phyloP scores from a whole-genome alignment of 92 coral and sea anemone species.

The Actinostola sp. region DNA sequence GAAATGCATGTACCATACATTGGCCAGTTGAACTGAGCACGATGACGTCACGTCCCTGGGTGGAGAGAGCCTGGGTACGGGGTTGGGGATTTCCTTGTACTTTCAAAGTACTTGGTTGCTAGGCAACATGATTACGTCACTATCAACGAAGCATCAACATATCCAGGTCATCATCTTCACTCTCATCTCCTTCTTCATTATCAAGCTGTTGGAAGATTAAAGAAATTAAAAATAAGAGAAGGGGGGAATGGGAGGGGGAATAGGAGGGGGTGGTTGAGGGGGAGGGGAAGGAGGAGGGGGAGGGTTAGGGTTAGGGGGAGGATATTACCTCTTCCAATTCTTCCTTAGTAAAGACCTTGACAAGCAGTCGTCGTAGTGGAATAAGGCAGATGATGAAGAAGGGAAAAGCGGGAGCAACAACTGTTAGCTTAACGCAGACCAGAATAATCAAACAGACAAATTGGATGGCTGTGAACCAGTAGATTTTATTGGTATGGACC shows the following conservation, averaged over 20 bases:
- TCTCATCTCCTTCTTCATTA: conserved; percentile 84
- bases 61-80: not conserved
- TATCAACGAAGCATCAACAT: conserved; percentile 31
- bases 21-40: too few species aligned
- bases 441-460: conserved; percentile 69
- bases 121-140: not conserved
- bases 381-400: conserved; percentile 94
- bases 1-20: too few species aligned
- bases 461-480: conserved; percentile 79
- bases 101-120: conserved; percentile 1
- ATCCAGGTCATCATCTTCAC: conserved; percentile 88
- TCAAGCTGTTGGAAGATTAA: conserved; percentile 69
- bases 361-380: conserved; percentile 76
- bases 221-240: not conserved
- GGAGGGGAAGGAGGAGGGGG: too few species aligned
- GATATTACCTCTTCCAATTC: conserved; percentile 91
- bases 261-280: not conserved
- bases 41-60: too few species aligned
- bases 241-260: too few species aligned
- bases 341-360: conserved; percentile 66
- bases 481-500: conserved; percentile 82
- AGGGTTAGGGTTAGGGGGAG: too few species aligned
- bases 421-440: conserved; percentile 74
- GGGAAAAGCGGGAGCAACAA: conserved; percentile 85
- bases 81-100: not conserved